A percentile compares a stretch with the other conserved stretches of the same genome.
phyloP scores from a whole-genome alignment of 2,888 invertebrate species.

The Drosophila cracens region DNA sequence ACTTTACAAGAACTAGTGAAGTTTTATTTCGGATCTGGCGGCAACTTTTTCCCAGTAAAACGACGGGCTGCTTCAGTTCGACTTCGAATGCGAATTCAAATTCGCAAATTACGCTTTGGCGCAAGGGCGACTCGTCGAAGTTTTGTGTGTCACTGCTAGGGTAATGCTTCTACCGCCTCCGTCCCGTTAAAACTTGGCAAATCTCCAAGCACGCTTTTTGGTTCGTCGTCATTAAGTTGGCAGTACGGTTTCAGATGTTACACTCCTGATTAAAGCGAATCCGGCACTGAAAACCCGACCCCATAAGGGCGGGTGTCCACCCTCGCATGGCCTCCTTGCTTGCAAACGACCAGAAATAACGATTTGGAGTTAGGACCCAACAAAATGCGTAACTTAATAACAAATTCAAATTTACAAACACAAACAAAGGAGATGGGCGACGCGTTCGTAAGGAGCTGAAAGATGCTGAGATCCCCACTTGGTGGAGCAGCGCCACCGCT shows the following conservation, averaged over 20 bases:
- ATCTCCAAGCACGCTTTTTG: background rate
- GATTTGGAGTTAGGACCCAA: no score
- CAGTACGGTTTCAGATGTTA: no score
- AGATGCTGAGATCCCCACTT: no score
- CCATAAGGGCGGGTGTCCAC: background rate
- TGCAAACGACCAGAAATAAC: background rate
- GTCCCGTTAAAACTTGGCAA: background rate
- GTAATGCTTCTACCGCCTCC: no score
- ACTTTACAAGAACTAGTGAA: constrained; percentile 50
- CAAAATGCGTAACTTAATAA: no score
- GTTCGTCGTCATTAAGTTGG: background rate
- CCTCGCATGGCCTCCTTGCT: background rate
- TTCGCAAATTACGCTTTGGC: background rate
- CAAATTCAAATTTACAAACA: no score
- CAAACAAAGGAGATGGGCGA: no score
- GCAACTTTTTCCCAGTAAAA: background rate
- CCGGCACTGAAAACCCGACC: background rate
- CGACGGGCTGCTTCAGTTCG: background rate
- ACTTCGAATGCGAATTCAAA: background rate
- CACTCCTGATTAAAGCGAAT: background rate
- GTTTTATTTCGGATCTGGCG: constrained; percentile 16
- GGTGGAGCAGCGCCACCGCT: no score
- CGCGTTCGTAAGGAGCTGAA: no score
- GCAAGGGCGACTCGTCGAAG: no score
- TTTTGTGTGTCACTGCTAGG: no score